Evolutionary conservation across 2,888 invertebrate species (phyloP).

Genomic region (Nomada fabriciana): DNA sequence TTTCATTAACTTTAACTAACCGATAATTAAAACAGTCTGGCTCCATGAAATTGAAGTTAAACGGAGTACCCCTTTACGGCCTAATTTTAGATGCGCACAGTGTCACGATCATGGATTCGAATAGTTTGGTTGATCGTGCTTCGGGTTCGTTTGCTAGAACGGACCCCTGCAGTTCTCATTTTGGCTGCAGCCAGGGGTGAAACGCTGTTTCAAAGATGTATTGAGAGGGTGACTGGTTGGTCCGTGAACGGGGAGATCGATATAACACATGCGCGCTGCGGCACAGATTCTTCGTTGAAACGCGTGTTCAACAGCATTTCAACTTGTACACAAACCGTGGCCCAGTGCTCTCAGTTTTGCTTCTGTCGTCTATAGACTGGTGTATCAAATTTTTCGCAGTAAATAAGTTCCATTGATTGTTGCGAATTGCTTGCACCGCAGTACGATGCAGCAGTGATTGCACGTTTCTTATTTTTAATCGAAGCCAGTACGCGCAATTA

Average conservation of each 20-base stretch:
- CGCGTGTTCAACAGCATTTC: conserved; percentile 62
- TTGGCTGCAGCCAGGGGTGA: conserved; percentile 50
- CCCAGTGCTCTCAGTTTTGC: conserved; percentile 31
- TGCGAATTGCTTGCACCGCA: too few species aligned
- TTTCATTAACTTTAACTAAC: not conserved
- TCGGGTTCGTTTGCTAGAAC: not conserved
- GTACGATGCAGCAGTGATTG: conserved; percentile 4
- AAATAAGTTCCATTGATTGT: not conserved
- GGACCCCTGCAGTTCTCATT: conserved; percentile 37
- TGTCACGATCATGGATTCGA: not conserved
- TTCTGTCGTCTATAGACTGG: conserved; percentile 25
- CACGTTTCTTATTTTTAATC: not conserved
- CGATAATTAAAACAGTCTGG: not conserved
- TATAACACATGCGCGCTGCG: conserved; percentile 80
- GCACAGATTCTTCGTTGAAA: conserved; percentile 62
- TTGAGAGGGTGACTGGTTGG: conserved; percentile 65
- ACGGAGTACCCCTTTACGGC: not conserved
- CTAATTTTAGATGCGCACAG: not conserved
- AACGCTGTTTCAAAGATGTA: conserved; percentile 58
- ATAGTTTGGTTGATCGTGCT: not conserved
- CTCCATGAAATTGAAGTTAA: not conserved
- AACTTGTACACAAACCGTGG: conserved; percentile 48
- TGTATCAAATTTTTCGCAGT: not conserved
- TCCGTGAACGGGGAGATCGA: conserved; percentile 72
- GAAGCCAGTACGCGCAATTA: conserved; percentile 3